A percentile compares a stretch with the other conserved stretches of the same genome.
phyloP scores from a whole-genome alignment of 2,888 invertebrate species.

The Campopleginae sp. region DNA sequence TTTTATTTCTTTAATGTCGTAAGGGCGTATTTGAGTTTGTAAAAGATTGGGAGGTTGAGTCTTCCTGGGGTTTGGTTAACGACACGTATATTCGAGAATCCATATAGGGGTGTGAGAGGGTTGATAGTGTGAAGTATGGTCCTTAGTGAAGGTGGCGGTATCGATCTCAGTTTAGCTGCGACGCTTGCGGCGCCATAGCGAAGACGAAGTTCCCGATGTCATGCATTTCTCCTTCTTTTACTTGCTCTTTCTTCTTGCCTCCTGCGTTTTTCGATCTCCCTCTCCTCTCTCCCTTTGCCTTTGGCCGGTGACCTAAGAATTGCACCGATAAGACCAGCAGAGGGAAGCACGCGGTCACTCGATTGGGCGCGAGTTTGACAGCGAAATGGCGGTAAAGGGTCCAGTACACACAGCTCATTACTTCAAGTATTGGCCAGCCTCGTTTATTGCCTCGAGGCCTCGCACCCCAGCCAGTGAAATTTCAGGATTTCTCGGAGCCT shows the following conservation, averaged over 20 bases:
- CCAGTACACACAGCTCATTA: conserved; percentile 1
- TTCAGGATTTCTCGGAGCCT: neutral
- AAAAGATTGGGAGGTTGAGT: neutral
- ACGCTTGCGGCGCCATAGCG: conserved; percentile 42
- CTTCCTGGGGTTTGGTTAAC: neutral
- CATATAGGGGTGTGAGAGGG: neutral
- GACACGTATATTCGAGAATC: neutral
- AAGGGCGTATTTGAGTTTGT: conserved; percentile 2
- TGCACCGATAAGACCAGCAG: neutral
- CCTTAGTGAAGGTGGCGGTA: conserved; percentile 43
- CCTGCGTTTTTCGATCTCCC: neutral
- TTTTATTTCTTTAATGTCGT: conserved; percentile 2
- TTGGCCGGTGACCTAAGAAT: conserved; percentile 39
- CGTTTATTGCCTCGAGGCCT: neutral
- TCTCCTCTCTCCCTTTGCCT: neutral
- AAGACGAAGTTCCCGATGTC: conserved; percentile 39
- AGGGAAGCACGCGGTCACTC: conserved; percentile 24
- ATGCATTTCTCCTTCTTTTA: conserved; percentile 16
- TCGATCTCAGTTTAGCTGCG: conserved; percentile 58
- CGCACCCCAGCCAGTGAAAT: neutral
- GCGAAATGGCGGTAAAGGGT: conserved; percentile 22
- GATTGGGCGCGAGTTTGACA: conserved; percentile 29
- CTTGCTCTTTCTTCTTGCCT: conserved; percentile 2
- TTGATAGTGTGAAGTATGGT: conserved; percentile 18
- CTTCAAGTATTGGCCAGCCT: neutral